Conservation (phyloP, 2,797 vertebrate species). For the Graptemys geographica region DNA sequence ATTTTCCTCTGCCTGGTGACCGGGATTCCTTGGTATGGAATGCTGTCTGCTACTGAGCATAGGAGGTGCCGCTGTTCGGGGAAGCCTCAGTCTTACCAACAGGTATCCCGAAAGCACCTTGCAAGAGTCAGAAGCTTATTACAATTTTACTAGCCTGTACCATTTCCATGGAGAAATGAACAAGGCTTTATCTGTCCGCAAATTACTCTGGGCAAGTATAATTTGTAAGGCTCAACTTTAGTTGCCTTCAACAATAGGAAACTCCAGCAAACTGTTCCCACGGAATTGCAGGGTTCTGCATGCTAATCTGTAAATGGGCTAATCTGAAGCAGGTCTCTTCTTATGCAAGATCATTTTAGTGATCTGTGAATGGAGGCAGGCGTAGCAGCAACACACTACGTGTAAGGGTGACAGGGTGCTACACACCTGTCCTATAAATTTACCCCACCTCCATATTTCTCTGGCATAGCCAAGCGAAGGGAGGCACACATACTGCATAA, state of each 20-base stretch:
- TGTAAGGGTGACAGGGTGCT: background rate
- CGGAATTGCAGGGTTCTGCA: background rate
- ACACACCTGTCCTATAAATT: background rate
- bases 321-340: background rate
- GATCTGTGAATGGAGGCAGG: fast-evolving
- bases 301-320: fast-evolving
- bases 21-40: background rate
- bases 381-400: fast-evolving
- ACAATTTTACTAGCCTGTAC: background rate
- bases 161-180: background rate
- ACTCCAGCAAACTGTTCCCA: fast-evolving
- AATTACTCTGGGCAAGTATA: background rate
- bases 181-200: background rate
- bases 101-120: background rate
- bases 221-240: background rate
- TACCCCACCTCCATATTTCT: background rate
- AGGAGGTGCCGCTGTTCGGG: too few species aligned
- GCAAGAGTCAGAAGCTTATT: background rate
- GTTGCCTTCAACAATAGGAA: background rate
- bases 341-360: fast-evolving
- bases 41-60: background rate
- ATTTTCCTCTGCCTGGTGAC: background rate
- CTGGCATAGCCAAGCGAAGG: background rate
- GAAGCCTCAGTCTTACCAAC: background rate
- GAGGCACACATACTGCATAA: background rate